phyloP scores from a whole-genome alignment of 1,140 invertebrate genomes.

The Orchestia grillus region DNA sequence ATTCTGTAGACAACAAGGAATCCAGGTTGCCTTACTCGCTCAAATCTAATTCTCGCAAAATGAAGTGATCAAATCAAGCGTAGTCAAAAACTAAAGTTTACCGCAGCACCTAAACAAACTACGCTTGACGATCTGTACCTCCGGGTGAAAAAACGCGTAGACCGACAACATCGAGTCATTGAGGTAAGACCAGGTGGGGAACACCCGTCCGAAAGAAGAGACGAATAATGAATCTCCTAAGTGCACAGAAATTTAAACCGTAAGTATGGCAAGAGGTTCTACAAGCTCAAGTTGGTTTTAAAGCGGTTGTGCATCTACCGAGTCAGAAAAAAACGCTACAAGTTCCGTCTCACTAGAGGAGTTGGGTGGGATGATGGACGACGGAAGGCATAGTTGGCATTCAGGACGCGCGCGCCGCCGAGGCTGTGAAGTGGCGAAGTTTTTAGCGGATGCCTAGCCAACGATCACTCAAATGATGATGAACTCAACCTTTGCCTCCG shows the following conservation, averaged over 20 bases:
- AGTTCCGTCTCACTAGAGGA: neutral
- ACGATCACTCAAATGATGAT: constrained; percentile 8
- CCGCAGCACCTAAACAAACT: neutral
- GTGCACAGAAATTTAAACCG: neutral
- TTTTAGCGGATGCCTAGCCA: neutral
- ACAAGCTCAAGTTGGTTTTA: neutral
- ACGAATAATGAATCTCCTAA: neutral
- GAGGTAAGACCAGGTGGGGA: neutral
- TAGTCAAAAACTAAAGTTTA: neutral
- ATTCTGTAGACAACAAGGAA: neutral
- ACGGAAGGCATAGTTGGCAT: neutral
- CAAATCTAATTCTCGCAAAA: neutral
- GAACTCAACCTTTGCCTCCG: neutral
- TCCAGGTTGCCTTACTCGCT: neutral
- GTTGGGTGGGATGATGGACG: neutral
- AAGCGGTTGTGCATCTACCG: neutral
- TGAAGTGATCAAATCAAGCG: neutral
- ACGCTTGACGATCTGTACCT: no score
- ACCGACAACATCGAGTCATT: neutral
- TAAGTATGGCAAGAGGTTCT: neutral
- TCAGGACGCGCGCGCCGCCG: neutral
- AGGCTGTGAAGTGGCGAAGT: neutral
- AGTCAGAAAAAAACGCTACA: neutral
- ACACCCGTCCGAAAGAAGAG: neutral
- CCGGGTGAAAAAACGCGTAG: neutral